Percentiles rank a stretch among this genome's conserved stretches.
Evolutionary conservation across 1,140 invertebrate species (phyloP).

Genomic region (Chlorops oryzae): DNA sequence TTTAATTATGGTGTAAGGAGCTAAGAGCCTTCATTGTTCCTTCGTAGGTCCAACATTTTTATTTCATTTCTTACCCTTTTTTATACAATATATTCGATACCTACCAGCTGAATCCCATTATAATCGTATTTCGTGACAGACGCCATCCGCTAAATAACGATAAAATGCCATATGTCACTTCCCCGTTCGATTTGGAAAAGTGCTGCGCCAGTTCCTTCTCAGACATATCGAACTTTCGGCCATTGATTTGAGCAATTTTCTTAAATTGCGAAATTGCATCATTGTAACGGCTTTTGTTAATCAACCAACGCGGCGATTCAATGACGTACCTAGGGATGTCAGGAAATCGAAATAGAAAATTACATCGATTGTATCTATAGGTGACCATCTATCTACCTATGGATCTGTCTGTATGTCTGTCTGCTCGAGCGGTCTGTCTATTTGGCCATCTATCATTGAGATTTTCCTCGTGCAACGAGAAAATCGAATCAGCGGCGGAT

Average conservation of each 20-base stretch:
- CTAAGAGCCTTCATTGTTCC: not conserved
- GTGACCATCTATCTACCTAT: too few species aligned
- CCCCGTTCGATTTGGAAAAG: constrained; percentile 32
- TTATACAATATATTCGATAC: constrained; percentile 4
- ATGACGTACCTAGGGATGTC: constrained; percentile 52
- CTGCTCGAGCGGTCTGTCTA: too few species aligned
- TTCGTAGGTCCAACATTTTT: not conserved
- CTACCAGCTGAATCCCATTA: constrained; percentile 52
- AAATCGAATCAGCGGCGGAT: too few species aligned
- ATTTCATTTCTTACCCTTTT: too few species aligned
- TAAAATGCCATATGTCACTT: constrained; percentile 50
- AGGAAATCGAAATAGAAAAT: too few species aligned
- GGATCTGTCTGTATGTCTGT: too few species aligned
- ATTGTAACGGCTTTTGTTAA: constrained; percentile 53
- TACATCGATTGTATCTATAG: too few species aligned
- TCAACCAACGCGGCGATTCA: constrained; percentile 62
- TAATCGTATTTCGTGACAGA: constrained; percentile 53
- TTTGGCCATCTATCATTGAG: too few species aligned
- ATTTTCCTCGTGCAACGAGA: too few species aligned
- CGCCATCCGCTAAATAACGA: constrained; percentile 54
- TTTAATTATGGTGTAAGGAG: not conserved
- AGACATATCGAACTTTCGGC: constrained; percentile 49
- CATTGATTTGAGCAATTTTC: constrained; percentile 61
- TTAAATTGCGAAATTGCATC: constrained; percentile 52
- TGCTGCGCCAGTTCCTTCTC: constrained; percentile 40